Base-by-base conservation (phyloP, 2,113 vertebrate genomes). In the Romanogobio albipinnatus region DNA sequence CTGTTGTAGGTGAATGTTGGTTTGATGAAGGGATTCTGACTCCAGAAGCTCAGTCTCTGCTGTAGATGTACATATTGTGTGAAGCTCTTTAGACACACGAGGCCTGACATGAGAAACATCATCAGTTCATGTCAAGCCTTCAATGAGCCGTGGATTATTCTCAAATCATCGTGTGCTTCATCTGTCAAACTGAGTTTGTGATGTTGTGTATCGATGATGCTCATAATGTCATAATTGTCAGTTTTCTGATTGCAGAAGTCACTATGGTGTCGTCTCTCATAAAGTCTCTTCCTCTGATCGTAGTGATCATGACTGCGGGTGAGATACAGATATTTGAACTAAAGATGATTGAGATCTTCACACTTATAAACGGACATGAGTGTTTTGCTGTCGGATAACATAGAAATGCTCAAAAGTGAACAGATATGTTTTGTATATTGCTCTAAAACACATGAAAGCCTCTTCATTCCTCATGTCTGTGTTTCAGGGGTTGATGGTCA, bases 271-370 rank as follows among this genome's bases (percentile, higher is more conserved):
- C 1, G 19, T 59, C 19, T 43, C 51, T 77, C 9, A 22, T n/a
- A 13, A 10, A 9, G 24, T 77, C 70, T 24, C 70, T 75, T 74
- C 71, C 17, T 77, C 33, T 77, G 53, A 78, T 78, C 29, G n/a
- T 59, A 6, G 17, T 78, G 76, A 58, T 78, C 29, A 59, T 78
- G 76, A 15, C 71, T 49, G 71, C 76, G 1, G 75, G 76, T 78
- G 53, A 78, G 76, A 47, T 47, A 74, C 62, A 17, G 1, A 36
- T 33, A 66, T 17, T 66, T 66, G 1, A 66, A 66, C 64, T 19
- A 66, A 66, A 66, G 14, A 15, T 36, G 6, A 64, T 33, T 33
- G 62, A 66, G 26, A 7, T 36, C 45, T 15, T 49, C 43, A 74
- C 43, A 47, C 22, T 45, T 45, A 39, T n/a, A 74, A 24, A 43